Evolutionary conservation across 1,140 invertebrate genomes (phyloP).

Genomic region (Drosophila tropicalis): DNA sequence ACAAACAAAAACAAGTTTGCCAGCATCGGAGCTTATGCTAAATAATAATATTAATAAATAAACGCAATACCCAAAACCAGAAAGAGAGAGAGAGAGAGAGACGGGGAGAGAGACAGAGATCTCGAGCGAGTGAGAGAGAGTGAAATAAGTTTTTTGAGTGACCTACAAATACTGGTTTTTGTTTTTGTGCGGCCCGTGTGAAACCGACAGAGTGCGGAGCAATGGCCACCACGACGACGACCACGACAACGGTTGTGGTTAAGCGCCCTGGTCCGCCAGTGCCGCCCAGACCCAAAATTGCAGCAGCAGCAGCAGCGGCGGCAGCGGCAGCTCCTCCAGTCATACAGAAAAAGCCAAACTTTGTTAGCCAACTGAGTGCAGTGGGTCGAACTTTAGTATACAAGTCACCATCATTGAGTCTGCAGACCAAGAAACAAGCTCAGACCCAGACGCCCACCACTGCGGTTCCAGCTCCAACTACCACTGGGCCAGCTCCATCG

Average conservation of each 20-base stretch:
- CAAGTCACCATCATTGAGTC: constrained; percentile 77
- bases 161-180: constrained; percentile 83
- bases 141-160: constrained; percentile 52
- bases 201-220: constrained; percentile 52
- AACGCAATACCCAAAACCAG: constrained; percentile 57
- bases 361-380: constrained; percentile 71
- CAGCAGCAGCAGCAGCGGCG: constrained; percentile 32
- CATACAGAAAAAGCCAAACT: constrained; percentile 74
- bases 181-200: constrained; percentile 50
- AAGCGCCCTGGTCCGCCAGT: constrained; percentile 80
- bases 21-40: constrained; percentile 74
- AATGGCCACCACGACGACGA: constrained; percentile 59
- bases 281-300: constrained; percentile 73
- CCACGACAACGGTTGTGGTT: constrained; percentile 61
- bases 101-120: constrained; percentile 14
- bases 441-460: constrained; percentile 71
- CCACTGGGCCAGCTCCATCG: constrained; percentile 26
- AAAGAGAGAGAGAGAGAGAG: constrained; percentile 5
- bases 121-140: constrained; percentile 14
- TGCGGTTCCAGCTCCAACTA: constrained; percentile 29
- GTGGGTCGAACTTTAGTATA: constrained; percentile 81
- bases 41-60: constrained; percentile 77
- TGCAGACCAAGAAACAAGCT: constrained; percentile 73
- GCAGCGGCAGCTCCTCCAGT: constrained; percentile 49
- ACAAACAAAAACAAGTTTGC: constrained; percentile 63